Percentiles rank a stretch among this genome's conserved stretches.
phyloP scores from a whole-genome alignment of 2,888 invertebrate species.

The Drosophila atroscutellata region DNA sequence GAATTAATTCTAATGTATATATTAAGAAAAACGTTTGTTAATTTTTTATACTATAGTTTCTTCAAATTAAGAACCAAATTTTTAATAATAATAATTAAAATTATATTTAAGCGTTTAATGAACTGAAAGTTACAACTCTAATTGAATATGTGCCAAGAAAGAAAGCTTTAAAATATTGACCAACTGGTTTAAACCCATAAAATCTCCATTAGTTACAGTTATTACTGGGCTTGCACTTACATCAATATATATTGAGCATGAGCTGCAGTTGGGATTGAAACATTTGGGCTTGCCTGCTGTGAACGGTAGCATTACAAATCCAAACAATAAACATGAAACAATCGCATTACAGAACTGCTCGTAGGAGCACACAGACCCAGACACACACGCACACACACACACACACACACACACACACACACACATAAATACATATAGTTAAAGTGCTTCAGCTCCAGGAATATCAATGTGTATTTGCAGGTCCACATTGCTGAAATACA shows the following conservation, averaged over 20 bases:
- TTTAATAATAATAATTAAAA: too few relatives aligned
- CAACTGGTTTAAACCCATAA: not conserved
- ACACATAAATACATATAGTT: conserved; percentile 2
- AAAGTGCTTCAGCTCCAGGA: conserved; percentile 29
- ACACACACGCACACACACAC: not conserved
- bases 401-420: not conserved
- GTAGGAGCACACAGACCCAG: not conserved
- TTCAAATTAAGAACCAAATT: not conserved
- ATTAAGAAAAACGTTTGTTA: not conserved
- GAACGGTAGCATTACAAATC: conserved; percentile 45
- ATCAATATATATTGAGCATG: conserved; percentile 4
- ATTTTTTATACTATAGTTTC: not conserved
- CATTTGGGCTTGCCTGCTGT: conserved; percentile 30
- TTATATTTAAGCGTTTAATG: not conserved
- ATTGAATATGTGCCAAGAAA: not conserved
- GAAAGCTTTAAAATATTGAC: not conserved
- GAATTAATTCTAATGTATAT: not conserved
- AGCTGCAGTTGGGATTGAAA: not conserved
- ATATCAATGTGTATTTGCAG: conserved; percentile 62
- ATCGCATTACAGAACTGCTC: conserved; percentile 38
- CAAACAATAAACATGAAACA: conserved; percentile 72
- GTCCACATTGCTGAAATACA: conserved; percentile 64
- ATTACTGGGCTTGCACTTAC: not conserved
- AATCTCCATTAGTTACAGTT: conserved; percentile 1
- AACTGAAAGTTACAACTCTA: not conserved